Base-by-base conservation (phyloP, 2,113 vertebrate genomes). In the Sebastes fasciatus region DNA sequence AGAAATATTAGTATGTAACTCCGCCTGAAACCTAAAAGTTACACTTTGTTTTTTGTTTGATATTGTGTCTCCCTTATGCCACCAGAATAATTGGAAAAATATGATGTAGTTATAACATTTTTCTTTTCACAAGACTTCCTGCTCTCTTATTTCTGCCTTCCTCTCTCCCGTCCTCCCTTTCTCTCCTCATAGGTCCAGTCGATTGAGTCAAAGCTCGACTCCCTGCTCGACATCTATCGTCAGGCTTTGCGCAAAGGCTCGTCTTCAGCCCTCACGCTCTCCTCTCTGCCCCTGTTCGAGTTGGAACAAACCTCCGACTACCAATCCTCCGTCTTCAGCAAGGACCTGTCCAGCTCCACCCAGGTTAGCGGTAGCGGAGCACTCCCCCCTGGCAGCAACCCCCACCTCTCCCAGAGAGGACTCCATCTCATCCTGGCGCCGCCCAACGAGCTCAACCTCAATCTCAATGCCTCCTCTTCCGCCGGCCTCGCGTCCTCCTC, bases 131-230 rank as follows among this genome's bases (percentile, higher is more conserved):
- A 21, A 21, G 23, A 23, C n/a, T 21, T 14, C 60, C 14, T n/a
- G 9, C 16, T 40, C 52, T 9, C 57, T 67, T 54, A 7, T 23
- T 0, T 19, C 46, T 54, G 8, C 49, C 4, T 34, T 34, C 34
- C 34, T 34, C 34, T 34, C 69, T 34, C 21, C 2, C 1, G 1
- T 48, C 70, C 34, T 19, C 21, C 4, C 62, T 34, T 40, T 1
- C 7, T 58, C 40, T 23, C 54, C 12, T 45, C 17, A 3, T 61
- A 99, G 98, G 98, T 99, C 21, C 97, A 98, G 94, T 99, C 98
- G 45, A 99, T 99, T 26, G 98, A 99, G 90, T 96, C 97, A 43
- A 99, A 99, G 94, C 76, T 99, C 75, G 98, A 99, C 92, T 98
- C 97, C 46, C 95, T 99, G 7, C 94, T 99, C 49, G 98, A 99